Evolutionary conservation across 2,113 vertebrate genomes (phyloP).

Genomic region (Pheucticus melanocephalus): DNA sequence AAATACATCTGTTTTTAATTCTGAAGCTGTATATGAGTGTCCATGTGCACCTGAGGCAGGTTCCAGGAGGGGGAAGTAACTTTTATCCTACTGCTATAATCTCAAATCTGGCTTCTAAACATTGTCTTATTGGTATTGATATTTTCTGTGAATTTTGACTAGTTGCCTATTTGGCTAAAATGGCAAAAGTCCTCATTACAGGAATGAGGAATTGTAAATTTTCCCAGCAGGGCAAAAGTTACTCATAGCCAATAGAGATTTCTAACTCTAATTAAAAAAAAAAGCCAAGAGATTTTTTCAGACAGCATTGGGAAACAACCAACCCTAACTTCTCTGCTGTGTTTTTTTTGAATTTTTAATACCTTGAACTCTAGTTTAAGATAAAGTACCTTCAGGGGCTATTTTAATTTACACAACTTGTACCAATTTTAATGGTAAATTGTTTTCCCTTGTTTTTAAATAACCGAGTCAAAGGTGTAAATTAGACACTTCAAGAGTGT

Average conservation of each 20-base stretch:
- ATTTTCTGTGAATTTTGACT: not conserved
- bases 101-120: not conserved
- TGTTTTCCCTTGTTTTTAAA: not conserved
- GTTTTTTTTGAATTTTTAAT: not conserved
- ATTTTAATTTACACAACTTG: not conserved
- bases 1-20: not conserved
- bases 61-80: not conserved
- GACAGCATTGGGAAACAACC: not conserved
- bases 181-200: not conserved
- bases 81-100: not conserved
- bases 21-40: rapidly evolving
- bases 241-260: not conserved
- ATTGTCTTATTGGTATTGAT: not conserved
- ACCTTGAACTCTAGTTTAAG: not conserved
- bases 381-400: not conserved
- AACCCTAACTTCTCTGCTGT: not conserved
- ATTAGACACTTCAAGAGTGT: not conserved
- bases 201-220: not conserved
- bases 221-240: not conserved
- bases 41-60: not conserved
- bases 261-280: not conserved
- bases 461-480: not conserved
- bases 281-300: not conserved
- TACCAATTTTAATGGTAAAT: not conserved
- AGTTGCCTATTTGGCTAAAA: not conserved